These are phyloP conservation scores for Agapornis roseicollis DNA, from an alignment of 2,113 vertebrate species.

Conservation along the genomic window DNA sequence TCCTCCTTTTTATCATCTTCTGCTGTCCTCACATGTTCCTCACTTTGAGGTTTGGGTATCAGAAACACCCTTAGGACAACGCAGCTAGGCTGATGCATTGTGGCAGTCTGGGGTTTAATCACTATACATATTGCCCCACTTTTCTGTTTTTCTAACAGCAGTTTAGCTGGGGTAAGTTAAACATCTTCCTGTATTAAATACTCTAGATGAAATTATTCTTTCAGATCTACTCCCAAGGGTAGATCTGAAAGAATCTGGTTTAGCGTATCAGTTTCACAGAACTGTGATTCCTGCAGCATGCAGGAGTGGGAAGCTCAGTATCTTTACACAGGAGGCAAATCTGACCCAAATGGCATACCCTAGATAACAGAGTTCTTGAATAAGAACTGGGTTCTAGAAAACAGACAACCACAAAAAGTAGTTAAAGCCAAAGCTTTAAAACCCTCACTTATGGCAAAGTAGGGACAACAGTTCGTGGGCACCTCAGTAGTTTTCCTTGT, in stretches of 20 bases:
- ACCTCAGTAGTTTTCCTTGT: not conserved
- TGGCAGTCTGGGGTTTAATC: not conserved
- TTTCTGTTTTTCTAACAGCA: not conserved
- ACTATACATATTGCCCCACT: not conserved
- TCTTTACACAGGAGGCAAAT: not conserved
- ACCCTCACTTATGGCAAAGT: not conserved
- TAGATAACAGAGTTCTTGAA: not conserved
- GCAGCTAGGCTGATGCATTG: not conserved
- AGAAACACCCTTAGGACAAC: not conserved
- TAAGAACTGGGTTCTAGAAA: not conserved
- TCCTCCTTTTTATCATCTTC: not conserved
- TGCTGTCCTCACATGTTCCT: not conserved
- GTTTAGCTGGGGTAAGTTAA: not conserved
- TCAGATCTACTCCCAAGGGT: not conserved
- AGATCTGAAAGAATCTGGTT: not conserved
- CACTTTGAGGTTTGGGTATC: not conserved
- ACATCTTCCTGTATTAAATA: not conserved
- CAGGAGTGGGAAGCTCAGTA: not conserved
- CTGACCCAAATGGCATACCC: not conserved
- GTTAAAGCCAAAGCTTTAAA: not conserved
- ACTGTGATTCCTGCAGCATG: not conserved
- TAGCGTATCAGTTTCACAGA: not conserved
- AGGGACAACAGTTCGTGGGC: not conserved
- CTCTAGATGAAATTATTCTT: not conserved
- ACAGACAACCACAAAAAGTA: not conserved